Conservation (phyloP, 2,888 invertebrate genomes). For the Theretra japonica region DNA sequence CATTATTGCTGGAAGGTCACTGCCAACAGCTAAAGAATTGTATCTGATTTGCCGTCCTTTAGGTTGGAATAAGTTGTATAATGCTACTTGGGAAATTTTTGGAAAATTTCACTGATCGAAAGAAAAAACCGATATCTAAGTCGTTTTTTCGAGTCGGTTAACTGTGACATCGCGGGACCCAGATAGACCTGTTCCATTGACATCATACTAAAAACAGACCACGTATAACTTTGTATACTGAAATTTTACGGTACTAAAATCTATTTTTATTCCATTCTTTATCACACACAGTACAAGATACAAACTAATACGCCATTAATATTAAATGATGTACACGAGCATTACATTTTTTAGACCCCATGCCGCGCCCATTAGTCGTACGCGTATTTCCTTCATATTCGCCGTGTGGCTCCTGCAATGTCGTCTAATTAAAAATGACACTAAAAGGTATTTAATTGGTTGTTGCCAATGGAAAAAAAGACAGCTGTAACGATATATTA, state of each 20-base stretch:
- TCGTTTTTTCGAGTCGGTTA: no score
- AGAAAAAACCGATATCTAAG: no score
- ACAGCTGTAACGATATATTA: conserved; percentile 39
- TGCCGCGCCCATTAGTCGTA: conserved; percentile 18
- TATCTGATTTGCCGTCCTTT: no score
- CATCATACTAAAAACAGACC: no score
- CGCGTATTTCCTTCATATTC: conserved; percentile 35
- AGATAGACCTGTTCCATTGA: no score
- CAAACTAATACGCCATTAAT: conserved; percentile 12
- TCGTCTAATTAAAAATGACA: conserved; percentile 53
- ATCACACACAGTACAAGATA: not conserved
- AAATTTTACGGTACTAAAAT: not conserved
- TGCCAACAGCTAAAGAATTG: no score
- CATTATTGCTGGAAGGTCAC: no score
- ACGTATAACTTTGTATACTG: no score
- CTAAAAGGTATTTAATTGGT: conserved; percentile 51
- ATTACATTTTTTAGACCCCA: conserved; percentile 20
- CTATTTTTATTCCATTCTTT: not conserved
- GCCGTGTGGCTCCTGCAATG: conserved; percentile 39
- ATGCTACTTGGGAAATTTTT: no score
- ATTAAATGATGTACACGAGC: conserved; percentile 11
- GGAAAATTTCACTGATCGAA: no score
- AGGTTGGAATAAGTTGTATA: no score
- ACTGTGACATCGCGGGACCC: no score
- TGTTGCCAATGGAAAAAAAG: conserved; percentile 46